These are phyloP conservation scores for Drosophila lowei DNA, from an alignment of 1,140 invertebrate species.

Conservation along the genomic window DNA sequence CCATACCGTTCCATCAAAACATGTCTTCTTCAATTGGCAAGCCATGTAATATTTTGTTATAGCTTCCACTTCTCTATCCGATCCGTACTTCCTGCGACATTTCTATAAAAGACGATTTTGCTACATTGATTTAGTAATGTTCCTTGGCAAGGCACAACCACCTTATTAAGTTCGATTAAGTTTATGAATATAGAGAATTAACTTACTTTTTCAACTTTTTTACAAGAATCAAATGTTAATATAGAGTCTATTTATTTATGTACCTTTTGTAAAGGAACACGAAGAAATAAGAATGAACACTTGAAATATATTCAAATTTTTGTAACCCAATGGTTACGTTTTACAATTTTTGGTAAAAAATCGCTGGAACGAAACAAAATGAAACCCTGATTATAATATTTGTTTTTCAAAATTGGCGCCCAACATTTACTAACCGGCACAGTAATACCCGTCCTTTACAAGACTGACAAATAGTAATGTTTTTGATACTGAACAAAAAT, in stretches of 20 bases:
- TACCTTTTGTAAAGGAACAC: slow-evolving; percentile 9
- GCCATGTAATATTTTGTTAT: slow-evolving; percentile 31
- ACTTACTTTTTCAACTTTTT: slow-evolving; percentile 33
- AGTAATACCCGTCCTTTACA: no score
- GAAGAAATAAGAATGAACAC: slow-evolving; percentile 22
- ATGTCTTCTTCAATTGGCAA: slow-evolving; percentile 59
- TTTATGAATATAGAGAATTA: slow-evolving; percentile 37
- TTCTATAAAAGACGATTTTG: slow-evolving; percentile 58
- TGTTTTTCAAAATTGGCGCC: no score
- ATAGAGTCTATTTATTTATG: slow-evolving; percentile 33
- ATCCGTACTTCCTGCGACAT: slow-evolving; percentile 12
- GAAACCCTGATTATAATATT: no score
- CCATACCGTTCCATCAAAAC: slow-evolving; percentile 46
- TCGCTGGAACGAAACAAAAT: no score
- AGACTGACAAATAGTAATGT: no score
- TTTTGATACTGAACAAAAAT: no score
- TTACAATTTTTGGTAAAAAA: no score
- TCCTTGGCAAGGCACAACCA: slow-evolving; percentile 61
- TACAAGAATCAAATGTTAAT: slow-evolving; percentile 43
- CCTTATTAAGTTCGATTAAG: slow-evolving; percentile 60
- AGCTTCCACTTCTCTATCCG: slow-evolving; percentile 10
- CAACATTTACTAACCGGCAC: no score
- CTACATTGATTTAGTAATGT: slow-evolving; percentile 47
- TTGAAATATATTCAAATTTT: slow-evolving; percentile 38
- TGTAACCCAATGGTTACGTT: slow-evolving; percentile 2